Conservation (phyloP, 2,888 invertebrate species). For the Parelbella ahira region DNA sequence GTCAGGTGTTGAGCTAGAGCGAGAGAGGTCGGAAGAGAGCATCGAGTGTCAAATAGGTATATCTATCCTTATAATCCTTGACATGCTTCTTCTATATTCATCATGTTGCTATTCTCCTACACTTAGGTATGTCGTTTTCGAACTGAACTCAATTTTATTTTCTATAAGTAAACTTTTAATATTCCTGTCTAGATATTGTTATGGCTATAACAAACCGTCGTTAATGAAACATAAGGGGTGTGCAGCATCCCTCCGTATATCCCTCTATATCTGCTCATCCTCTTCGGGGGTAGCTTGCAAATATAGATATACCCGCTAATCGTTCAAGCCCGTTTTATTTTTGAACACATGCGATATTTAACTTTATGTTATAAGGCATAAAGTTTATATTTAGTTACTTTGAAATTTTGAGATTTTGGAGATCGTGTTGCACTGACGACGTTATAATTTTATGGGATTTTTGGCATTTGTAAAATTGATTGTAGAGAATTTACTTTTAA, state of each 20-base stretch:
- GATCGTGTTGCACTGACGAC: slow-evolving; percentile 9
- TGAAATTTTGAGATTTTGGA: slow-evolving; percentile 1
- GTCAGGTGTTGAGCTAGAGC: too few species aligned
- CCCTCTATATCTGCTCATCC: slow-evolving; percentile 55
- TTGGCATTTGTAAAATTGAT: neutral
- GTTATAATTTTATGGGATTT: slow-evolving; percentile 18
- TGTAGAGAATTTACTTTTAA: too few species aligned
- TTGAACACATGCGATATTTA: slow-evolving; percentile 3
- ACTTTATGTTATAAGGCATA: slow-evolving; percentile 16
- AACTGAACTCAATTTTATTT: too few species aligned
- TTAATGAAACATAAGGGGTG: slow-evolving; percentile 80
- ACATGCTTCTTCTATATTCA: too few species aligned
- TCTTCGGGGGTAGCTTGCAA: slow-evolving; percentile 45
- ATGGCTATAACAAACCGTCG: slow-evolving; percentile 52
- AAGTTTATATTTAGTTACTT: neutral
- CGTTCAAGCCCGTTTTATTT: slow-evolving; percentile 33
- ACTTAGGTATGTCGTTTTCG: too few species aligned
- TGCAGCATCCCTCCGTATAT: slow-evolving; percentile 53
- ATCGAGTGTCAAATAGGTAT: too few species aligned
- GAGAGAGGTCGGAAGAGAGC: too few species aligned
- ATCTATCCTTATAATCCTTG: too few species aligned
- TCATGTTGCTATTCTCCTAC: too few species aligned
- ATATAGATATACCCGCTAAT: slow-evolving; percentile 58
- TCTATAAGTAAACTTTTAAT: too few species aligned
- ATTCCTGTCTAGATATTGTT: slow-evolving; percentile 36